phyloP scores from a whole-genome alignment of 1,140 invertebrate species.

The Drosophila funebris region DNA sequence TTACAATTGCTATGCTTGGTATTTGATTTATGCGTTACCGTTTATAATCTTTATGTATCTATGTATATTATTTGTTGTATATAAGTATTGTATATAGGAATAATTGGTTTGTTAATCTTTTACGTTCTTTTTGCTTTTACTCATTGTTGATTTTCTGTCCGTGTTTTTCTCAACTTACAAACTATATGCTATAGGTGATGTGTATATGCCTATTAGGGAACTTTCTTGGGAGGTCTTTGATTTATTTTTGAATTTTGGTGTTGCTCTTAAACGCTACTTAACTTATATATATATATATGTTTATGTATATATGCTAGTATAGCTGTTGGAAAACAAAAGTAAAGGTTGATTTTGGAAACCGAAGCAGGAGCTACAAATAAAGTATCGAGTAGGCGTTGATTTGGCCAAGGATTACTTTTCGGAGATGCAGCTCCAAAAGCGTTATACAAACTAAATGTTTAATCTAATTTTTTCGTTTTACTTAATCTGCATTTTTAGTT shows the following conservation, averaged over 20 bases:
- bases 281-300: slow-evolving; percentile 8
- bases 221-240: slow-evolving; percentile 80
- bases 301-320: neutral
- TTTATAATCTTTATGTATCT: slow-evolving; percentile 43
- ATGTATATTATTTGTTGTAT: slow-evolving; percentile 51
- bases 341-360: slow-evolving; percentile 54
- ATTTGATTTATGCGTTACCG: slow-evolving; percentile 71
- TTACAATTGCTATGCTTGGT: slow-evolving; percentile 70
- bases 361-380: slow-evolving; percentile 50
- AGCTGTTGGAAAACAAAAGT: neutral
- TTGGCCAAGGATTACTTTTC: neutral
- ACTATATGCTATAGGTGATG: slow-evolving; percentile 59
- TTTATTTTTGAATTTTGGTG: slow-evolving; percentile 66
- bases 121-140: slow-evolving; percentile 35
- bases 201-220: slow-evolving; percentile 68
- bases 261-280: slow-evolving; percentile 47
- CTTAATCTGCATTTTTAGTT: neutral
- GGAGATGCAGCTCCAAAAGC: neutral
- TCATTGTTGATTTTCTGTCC: slow-evolving; percentile 28
- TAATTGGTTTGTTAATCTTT: slow-evolving; percentile 79
- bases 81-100: slow-evolving; percentile 77
- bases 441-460: slow-evolving; percentile 13
- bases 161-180: slow-evolving; percentile 42
- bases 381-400: neutral
- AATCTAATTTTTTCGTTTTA: slow-evolving; percentile 12